Conservation (phyloP, 1,140 invertebrate genomes). For the Doryteuthis pealeii region DNA sequence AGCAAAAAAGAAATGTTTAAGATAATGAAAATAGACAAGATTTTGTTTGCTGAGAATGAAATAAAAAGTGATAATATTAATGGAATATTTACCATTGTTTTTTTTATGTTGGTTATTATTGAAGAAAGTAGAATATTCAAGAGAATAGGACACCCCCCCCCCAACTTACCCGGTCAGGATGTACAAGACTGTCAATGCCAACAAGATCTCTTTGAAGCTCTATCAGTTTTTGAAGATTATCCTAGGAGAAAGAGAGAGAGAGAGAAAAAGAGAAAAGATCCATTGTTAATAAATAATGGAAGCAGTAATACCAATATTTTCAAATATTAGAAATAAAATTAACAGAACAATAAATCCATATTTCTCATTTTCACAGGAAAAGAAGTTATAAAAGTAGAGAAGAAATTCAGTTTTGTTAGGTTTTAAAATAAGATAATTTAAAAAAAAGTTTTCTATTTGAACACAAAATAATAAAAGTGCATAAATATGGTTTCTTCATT, state of each 20-base stretch:
- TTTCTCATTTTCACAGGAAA: no score
- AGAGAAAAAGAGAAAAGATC: conserved; percentile 16
- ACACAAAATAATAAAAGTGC: no score
- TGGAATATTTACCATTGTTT: not conserved
- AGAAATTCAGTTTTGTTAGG: no score
- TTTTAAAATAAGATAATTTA: no score
- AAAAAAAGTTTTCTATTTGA: no score
- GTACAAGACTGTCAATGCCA: conserved; percentile 74
- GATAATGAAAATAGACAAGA: no score
- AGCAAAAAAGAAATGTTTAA: no score
- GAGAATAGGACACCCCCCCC: not conserved
- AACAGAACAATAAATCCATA: no score
- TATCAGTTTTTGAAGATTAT: conserved; percentile 80
- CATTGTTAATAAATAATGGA: not conserved
- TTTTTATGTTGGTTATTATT: not conserved
- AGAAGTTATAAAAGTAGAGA: no score
- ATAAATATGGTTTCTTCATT: no score
- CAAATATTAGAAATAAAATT: not conserved
- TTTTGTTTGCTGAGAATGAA: no score
- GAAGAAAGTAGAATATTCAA: not conserved
- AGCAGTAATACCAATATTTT: not conserved
- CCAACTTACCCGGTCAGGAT: conserved; percentile 66
- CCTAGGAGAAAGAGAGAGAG: conserved; percentile 61
- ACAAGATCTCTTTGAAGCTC: conserved; percentile 82
- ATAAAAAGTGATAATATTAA: no score